Conservation (phyloP, 2,888 invertebrate genomes). For the Megamerina dolium region DNA sequence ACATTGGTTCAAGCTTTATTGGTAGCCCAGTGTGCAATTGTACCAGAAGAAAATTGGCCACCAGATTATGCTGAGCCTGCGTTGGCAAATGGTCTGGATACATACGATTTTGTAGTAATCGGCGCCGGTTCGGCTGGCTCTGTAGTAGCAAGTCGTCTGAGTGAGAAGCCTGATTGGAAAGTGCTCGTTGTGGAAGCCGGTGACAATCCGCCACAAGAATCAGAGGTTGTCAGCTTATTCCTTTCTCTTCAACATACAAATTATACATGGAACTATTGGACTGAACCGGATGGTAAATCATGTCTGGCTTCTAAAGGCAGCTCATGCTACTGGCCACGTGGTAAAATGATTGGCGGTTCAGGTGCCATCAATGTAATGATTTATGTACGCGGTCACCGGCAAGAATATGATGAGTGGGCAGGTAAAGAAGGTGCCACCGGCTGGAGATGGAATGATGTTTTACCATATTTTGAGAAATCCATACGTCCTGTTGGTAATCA, state of each 20-base stretch:
- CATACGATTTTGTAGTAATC: constrained; percentile 40
- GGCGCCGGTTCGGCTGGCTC: constrained; percentile 50
- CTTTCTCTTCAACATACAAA: constrained; percentile 26
- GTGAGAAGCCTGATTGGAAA: constrained; percentile 30
- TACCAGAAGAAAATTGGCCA: constrained; percentile 54
- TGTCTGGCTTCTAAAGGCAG: constrained; percentile 28
- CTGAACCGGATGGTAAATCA: constrained; percentile 29
- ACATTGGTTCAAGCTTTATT: constrained; percentile 56
- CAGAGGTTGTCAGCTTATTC: constrained; percentile 24
- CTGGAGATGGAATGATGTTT: constrained; percentile 69
- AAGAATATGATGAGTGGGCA: constrained; percentile 62
- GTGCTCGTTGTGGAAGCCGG: constrained; percentile 30
- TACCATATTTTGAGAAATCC: constrained; percentile 77
- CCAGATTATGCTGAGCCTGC: constrained; percentile 45
- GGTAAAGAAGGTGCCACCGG: constrained; percentile 55
- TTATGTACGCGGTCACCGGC: constrained; percentile 58
- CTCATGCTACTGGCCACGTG: constrained; percentile 54
- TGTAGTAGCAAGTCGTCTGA: constrained; percentile 35
- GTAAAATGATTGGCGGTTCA: constrained; percentile 62
- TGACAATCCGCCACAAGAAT: constrained; percentile 29
- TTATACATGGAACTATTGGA: constrained; percentile 35
- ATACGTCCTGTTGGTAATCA: constrained; percentile 31
- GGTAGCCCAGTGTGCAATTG: constrained; percentile 56
- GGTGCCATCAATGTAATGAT: constrained; percentile 62
- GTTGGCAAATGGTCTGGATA: constrained; percentile 32